Conservation (phyloP, 2,113 vertebrate species). For the Columba livia region DNA sequence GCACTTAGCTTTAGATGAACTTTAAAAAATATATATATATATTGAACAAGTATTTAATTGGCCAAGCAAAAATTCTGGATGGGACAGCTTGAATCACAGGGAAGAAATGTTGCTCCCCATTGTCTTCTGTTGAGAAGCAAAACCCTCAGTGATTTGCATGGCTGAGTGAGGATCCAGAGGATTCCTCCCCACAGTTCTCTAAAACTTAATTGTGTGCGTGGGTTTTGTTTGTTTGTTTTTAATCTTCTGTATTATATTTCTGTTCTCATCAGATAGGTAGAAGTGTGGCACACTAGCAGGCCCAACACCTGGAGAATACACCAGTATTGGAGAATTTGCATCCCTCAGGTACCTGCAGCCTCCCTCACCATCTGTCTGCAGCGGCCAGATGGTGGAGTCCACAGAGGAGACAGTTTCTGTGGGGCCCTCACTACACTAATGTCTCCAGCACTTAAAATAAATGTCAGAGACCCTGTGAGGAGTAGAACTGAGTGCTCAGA, state of each 20-base stretch:
- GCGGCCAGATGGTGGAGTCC: background rate
- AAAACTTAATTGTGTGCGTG: background rate
- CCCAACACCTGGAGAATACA: background rate
- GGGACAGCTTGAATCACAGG: background rate
- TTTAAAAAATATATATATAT: background rate
- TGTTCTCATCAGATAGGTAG: fast-evolving
- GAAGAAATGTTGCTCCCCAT: background rate
- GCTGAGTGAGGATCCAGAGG: background rate
- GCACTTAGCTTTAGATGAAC: background rate
- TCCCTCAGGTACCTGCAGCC: background rate
- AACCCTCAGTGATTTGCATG: fast-evolving
- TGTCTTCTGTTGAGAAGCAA: background rate
- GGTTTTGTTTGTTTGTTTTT: background rate
- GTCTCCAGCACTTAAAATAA: background rate
- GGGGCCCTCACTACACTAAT: background rate
- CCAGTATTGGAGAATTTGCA: background rate
- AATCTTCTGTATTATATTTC: background rate
- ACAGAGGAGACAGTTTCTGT: fast-evolving
- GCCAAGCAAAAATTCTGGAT: background rate
- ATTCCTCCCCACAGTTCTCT: background rate
- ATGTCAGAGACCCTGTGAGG: constrained; percentile 1
- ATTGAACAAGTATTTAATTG: background rate
- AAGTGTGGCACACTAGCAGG: background rate
- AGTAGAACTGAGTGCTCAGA: background rate
- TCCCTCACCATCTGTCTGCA: background rate